Evolutionary conservation across 2,797 vertebrate genomes (phyloP), one percentile per base, ranked within the genome.

Genomic region (Tinamus major): DNA sequence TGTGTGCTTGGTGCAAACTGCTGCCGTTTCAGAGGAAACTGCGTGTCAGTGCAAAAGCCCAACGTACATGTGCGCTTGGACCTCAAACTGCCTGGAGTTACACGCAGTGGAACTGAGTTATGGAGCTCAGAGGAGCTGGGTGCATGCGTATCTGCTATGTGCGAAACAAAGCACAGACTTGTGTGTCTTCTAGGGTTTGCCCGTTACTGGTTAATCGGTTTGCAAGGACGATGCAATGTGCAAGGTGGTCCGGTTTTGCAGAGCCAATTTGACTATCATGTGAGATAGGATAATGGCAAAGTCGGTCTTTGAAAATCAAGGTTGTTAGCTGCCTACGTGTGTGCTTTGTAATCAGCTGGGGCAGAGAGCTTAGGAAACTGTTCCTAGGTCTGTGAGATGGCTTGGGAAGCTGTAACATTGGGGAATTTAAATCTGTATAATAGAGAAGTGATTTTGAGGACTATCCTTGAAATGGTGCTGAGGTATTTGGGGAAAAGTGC

Each of bases 61-160:
- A 4, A 0, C 49, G 16, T 31, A 31, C 79, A 33, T 20, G 21
- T 2, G 0, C 42, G 4, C 64, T 48, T 76, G 55, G 3, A 17
- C 72, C 65, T 26, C 41, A 85, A 33, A 64, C 0, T 81, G 10
- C 13, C 42, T 39, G 44, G 10, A 46, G 53, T 55, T 55, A 55
- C 24, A 31, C 29, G 10, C 29, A 55, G 29, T 55, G 53, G 17
- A 31, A 55, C 29, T 31, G 53, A 55, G 53, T 55, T 55, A 31
- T 31, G 29, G 31, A 31, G 53, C 53, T 55, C 9, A 11, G 53
- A 11, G 53, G 44, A 44, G 51, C 49, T 69, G 0, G 3, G 9
- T 19, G 27, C 37, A 29, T 63, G 18, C 49, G 9, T 62, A n/a
- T 2, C 0, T 93, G 16, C 35, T 82, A 1, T 6, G 6, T 41